These are phyloP conservation scores for Melanotaenia trifasciata DNA, from an alignment of 2,797 vertebrate species.

Conservation along the genomic window DNA sequence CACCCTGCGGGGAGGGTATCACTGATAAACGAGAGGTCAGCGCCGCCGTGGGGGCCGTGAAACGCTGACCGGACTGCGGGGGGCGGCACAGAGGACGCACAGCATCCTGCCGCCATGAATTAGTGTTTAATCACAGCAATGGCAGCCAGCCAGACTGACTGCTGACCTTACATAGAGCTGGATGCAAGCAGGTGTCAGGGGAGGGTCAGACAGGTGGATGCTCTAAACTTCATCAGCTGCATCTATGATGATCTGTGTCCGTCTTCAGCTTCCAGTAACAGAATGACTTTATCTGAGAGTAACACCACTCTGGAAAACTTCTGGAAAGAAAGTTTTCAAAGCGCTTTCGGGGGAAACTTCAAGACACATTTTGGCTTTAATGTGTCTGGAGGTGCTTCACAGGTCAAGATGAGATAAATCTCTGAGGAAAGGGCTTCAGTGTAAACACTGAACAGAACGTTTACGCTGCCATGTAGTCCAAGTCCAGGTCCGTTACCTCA, in stretches of 20 bases:
- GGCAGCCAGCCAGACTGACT: background rate
- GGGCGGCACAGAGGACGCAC: background rate
- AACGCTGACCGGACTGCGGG: slow-evolving; percentile 10
- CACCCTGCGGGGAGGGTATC: slow-evolving; percentile 43
- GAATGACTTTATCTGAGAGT: slow-evolving; percentile 8
- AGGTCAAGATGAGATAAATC: background rate
- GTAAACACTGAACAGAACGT: no score
- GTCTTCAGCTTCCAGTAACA: slow-evolving; percentile 12
- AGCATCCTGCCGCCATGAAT: no score
- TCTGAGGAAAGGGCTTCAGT: background rate
- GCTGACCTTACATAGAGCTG: slow-evolving; percentile 12
- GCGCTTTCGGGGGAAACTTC: background rate
- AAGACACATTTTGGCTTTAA: background rate
- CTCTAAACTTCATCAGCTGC: background rate
- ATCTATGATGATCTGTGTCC: background rate
- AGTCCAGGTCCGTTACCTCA: no score
- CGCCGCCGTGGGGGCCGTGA: slow-evolving; percentile 3
- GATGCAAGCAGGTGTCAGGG: slow-evolving; percentile 5
- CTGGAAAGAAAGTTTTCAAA: background rate
- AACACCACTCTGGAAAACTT: background rate
- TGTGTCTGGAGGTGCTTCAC: no score
- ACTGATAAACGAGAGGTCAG: slow-evolving; percentile 59
- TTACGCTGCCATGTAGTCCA: no score
- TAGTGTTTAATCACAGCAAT: background rate
- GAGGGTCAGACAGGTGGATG: slow-evolving; percentile 32